phyloP scores from a whole-genome alignment of 1,140 invertebrate species.

The Maniola jurtina region DNA sequence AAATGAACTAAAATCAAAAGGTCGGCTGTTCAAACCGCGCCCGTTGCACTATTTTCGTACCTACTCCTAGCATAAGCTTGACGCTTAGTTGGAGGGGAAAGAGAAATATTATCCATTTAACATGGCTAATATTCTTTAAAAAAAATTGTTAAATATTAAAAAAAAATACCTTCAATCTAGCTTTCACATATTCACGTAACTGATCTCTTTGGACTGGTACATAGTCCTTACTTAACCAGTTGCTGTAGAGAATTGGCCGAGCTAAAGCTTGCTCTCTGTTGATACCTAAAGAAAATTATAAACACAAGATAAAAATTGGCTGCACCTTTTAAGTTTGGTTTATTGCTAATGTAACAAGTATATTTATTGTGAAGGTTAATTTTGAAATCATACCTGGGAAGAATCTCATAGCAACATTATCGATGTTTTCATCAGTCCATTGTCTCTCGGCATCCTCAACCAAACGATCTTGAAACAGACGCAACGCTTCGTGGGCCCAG shows the following conservation, averaged over 20 bases:
- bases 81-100: too few species aligned
- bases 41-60: too few species aligned
- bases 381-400: slow-evolving; percentile 86
- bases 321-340: neutral
- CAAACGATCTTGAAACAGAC: slow-evolving; percentile 97
- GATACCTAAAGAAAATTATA: slow-evolving; percentile 78
- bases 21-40: too few species aligned
- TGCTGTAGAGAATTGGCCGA: slow-evolving; percentile 97
- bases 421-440: slow-evolving; percentile 99
- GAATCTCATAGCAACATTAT: slow-evolving; percentile 95
- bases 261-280: slow-evolving; percentile 91
- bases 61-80: too few species aligned
- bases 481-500: slow-evolving; percentile 98
- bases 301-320: neutral
- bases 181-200: slow-evolving; percentile 97
- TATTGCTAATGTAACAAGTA: neutral
- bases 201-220: slow-evolving; percentile 97
- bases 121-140: too few species aligned
- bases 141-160: too few species aligned
- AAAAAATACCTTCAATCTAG: slow-evolving; percentile 89
- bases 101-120: too few species aligned
- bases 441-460: slow-evolving; percentile 96
- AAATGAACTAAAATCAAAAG: too few species aligned
- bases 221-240: slow-evolving; percentile 99
- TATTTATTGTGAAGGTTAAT: neutral